Base-by-base conservation (phyloP, 1,140 invertebrate genomes). In the Brachionus rubens region DNA sequence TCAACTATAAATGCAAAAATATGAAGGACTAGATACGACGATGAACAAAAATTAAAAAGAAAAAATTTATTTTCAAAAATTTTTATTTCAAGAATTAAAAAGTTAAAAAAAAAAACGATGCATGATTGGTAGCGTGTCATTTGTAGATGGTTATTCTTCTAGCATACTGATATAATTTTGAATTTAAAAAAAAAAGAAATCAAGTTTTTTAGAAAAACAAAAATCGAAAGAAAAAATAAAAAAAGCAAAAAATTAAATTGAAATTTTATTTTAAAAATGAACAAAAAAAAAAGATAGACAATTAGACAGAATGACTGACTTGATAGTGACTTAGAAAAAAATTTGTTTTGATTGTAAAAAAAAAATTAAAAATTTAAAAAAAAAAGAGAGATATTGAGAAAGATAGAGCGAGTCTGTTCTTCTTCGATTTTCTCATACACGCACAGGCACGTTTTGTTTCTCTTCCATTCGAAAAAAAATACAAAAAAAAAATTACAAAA, bases 141-240 rank as follows among this genome's bases (percentile, higher is more conserved):
- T 54, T 9, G 26, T 54, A 54, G 50, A 54, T 54, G 50, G 50
- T 54, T 54, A n/a, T n/a, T n/a, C n/a, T n/a, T n/a, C n/a, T n/a
- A n/a, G 24, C 30, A 54, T 24, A 54, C 26, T 54, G 50, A 54
- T 54, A 54, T 24, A 54, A 28, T 54, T 21, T 21, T 28, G 19
- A 28, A 21, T 28, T 10, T 54, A n/a, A 24, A 24, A 28, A 54
- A 28, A 28, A 21, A 54, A 28, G 24, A 21, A 54, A 7, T 30
- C 50, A 28, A 54, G 50, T 54, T 54, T 54, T 54, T 54, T 54
- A 54, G 50, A 54, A 54, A 54, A 54, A 54, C 50, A n/a, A n/a
- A n/a, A n/a, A n/a, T n/a, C n/a, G n/a, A n/a, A n/a, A n/a, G n/a
- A n/a, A n/a, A n/a, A n/a, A n/a, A n/a, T n/a, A n/a, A n/a, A n/a